phyloP scores from a whole-genome alignment of 2,113 vertebrate genomes.

The Tor tambroides region DNA sequence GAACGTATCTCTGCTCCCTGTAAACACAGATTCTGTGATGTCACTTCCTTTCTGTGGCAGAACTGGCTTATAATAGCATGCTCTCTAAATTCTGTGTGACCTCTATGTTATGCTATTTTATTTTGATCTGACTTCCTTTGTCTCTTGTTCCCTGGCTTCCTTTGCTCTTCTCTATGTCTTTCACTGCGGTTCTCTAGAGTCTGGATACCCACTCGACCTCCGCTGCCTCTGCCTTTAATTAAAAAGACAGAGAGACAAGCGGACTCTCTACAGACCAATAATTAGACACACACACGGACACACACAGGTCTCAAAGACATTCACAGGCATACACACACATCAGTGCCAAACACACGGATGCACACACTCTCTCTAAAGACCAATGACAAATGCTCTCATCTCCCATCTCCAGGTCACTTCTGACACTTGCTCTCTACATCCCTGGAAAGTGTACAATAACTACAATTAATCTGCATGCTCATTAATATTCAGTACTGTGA shows the following conservation, averaged over 20 bases:
- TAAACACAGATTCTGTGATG: conserved; percentile 20
- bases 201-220: conserved; percentile 46
- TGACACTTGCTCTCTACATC: conserved; percentile 41
- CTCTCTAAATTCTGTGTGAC: conserved; percentile 26
- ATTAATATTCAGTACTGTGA: conserved; percentile 41
- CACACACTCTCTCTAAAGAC: conserved; percentile 37
- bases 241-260: conserved; percentile 53
- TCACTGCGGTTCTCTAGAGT: conserved; percentile 11
- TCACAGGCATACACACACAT: conserved; percentile 9
- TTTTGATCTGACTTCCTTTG: conserved; percentile 35
- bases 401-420: conserved; percentile 46
- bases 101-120: conserved; percentile 22
- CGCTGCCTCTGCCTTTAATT: conserved; percentile 48
- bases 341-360: neutral
- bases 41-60: conserved; percentile 25
- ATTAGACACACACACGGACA: conserved; percentile 41
- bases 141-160: neutral
- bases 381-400: conserved; percentile 46
- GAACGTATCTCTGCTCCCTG: neutral
- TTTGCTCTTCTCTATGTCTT: conserved; percentile 16
- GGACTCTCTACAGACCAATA: conserved; percentile 43
- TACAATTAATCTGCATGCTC: conserved; percentile 42
- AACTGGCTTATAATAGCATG: conserved; percentile 32
- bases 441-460: conserved; percentile 35
- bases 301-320: conserved; percentile 32